These are phyloP conservation scores for Scarus forsteni DNA, from an alignment of 2,797 vertebrate genomes.

Conservation along the genomic window DNA sequence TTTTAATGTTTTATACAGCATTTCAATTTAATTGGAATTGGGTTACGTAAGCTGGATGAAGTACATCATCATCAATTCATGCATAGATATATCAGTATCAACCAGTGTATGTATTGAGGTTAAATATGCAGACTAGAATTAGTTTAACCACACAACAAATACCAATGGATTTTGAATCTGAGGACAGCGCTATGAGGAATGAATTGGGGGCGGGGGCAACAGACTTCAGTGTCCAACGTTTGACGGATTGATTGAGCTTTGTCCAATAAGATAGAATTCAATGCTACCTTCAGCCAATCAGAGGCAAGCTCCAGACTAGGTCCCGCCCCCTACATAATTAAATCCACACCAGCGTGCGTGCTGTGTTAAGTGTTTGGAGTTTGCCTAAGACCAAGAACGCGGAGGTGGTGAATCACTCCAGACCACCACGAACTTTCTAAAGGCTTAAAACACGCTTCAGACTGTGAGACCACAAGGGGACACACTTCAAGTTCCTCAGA, in stretches of 20 bases:
- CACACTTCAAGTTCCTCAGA: conserved; percentile 25
- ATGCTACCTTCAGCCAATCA: conserved; percentile 60
- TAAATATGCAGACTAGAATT: too few species aligned
- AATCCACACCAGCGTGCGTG: conserved; percentile 80
- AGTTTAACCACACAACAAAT: too few species aligned
- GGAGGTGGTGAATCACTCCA: conserved; percentile 2
- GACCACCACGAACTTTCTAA: conserved; percentile 36
- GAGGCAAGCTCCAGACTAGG: conserved; percentile 12
- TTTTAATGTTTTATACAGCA: too few species aligned
- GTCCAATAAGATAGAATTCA: conserved; percentile 60
- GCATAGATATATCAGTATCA: neutral
- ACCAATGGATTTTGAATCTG: too few species aligned
- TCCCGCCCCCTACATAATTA: conserved; percentile 68
- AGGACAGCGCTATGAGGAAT: conserved; percentile 17
- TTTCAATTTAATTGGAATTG: too few species aligned
- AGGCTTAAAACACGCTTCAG: conserved; percentile 30
- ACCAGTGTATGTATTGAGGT: neutral
- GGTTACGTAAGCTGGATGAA: too few species aligned
- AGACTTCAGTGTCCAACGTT: conserved; percentile 17
- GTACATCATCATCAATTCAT: too few species aligned
- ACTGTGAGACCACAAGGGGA: conserved; percentile 43
- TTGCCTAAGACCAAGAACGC: conserved; percentile 24
- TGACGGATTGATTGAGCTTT: conserved; percentile 62
- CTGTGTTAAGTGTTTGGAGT: conserved; percentile 68
- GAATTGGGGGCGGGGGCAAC: conserved; percentile 50